These are phyloP conservation scores for Lytechinus pictus DNA, from an alignment of 35 echinoderm and acorn worm species.

Conservation along the genomic window DNA sequence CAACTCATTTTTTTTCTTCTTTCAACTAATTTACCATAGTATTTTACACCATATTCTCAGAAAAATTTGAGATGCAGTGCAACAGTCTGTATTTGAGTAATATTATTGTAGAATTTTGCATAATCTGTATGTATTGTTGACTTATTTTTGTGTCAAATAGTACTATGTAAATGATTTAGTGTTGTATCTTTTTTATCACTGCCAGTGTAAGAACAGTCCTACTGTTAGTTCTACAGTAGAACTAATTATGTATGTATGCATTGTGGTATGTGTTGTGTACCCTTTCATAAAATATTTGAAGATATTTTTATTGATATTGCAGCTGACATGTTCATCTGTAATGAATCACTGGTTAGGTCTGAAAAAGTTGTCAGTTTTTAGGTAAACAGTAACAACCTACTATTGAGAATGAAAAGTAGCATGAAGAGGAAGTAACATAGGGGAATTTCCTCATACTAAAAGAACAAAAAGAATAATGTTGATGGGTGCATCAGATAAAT, in stretches of 20 bases:
- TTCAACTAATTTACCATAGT: not conserved
- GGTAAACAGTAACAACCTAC: no score
- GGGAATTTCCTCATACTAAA: no score
- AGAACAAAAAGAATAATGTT: not conserved
- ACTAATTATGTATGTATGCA: not conserved
- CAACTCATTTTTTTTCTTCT: not conserved
- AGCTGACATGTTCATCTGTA: no score
- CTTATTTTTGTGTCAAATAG: not conserved
- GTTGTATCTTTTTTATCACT: not conserved
- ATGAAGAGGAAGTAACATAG: no score
- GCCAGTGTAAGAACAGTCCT: not conserved
- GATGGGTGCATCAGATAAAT: not conserved
- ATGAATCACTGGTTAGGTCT: no score
- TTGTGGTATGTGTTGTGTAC: not conserved
- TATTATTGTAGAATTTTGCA: constrained; percentile 3
- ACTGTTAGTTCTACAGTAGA: not conserved
- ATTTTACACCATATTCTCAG: not conserved
- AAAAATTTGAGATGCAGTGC: not conserved
- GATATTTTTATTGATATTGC: no score
- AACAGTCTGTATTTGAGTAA: not conserved
- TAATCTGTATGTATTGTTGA: not conserved
- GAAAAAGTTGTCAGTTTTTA: no score
- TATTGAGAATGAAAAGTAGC: no score
- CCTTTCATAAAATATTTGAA: not conserved
- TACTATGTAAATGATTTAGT: constrained; percentile 21